Base-by-base conservation (phyloP, 2,797 vertebrate genomes). In the Okamejei kenojei region DNA sequence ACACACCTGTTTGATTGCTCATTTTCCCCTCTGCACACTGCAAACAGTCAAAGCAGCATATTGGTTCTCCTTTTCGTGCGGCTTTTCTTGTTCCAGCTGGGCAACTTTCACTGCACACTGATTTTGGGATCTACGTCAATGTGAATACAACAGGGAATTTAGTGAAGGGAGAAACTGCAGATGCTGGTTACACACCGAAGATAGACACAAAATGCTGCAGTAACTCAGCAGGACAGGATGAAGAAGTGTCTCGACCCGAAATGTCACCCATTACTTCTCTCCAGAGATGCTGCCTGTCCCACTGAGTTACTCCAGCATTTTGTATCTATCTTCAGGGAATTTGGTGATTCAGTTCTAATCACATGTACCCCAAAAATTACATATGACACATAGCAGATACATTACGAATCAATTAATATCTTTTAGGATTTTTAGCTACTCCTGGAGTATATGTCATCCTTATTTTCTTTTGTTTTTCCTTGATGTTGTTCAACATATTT, bases 31-130 rank as follows among this genome's bases (percentile, higher is more conserved):
- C 90, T 17, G 71, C 71, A 76, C 71, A 92, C 76, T 76, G 90
- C 21, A 91, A 91, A 91, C 88, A 76, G 71, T 92, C 90, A 74
- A 92, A 76, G 26, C 90, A 92, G 54, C 90, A 92, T 8, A 58
- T 7, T 11, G 90, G 90, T 45, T 92, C 21, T 13, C 65, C 90
- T 92, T 92, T 92, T 45, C 15, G 32, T 92, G 71, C 90, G 74
- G 90, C 90, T 92, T 92, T 76, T 26, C 71, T 92, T 92, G 90
- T 76, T 74, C 90, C 90, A 58, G 38, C 68, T 15, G 26, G 71
- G 45, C 71, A 92, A 58, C 38, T 92, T 92, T 76, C 90, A 92
- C 90, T 76, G 71, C 90, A 74, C 38, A 76, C 35, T 73, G 90
- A 92, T 23, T 0, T 73, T 45, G 90, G 71, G 21, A 76, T n/a